phyloP scores from a whole-genome alignment of 1,140 invertebrate genomes.

The Armadillidium nasatum region DNA sequence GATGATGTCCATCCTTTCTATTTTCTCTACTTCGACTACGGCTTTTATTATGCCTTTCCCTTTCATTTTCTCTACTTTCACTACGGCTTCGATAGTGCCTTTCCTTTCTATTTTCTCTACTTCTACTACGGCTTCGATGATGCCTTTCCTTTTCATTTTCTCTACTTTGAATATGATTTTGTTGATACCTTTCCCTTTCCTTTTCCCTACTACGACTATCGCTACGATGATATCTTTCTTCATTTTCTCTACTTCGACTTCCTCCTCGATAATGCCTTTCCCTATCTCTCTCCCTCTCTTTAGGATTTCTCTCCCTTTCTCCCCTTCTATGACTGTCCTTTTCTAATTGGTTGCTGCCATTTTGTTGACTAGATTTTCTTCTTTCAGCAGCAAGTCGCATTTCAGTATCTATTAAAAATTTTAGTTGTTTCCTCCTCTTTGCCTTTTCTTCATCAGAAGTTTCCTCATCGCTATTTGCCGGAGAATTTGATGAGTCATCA shows the following conservation, averaged over 20 bases:
- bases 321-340: no score
- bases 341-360: neutral
- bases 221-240: neutral
- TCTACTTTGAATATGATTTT: neutral
- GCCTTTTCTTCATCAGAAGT: constrained; percentile 2
- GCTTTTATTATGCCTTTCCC: neutral
- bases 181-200: neutral
- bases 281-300: no score
- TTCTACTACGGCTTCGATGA: neutral
- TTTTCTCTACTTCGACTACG: no score
- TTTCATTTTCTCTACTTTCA: neutral
- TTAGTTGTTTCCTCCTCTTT: neutral
- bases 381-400: neutral
- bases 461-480: neutral
- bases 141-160: neutral
- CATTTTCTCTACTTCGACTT: neutral
- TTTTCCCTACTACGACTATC: neutral
- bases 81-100: neutral
- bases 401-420: neutral
- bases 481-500: neutral
- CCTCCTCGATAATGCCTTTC: neutral
- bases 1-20: no score
- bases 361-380: neutral
- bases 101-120: neutral
- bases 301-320: no score